Percentiles rank a stretch among this genome's conserved stretches.
Conservation (phyloP, 92 coral and sea anemone species). For the Parazoanthus darwini region DNA sequence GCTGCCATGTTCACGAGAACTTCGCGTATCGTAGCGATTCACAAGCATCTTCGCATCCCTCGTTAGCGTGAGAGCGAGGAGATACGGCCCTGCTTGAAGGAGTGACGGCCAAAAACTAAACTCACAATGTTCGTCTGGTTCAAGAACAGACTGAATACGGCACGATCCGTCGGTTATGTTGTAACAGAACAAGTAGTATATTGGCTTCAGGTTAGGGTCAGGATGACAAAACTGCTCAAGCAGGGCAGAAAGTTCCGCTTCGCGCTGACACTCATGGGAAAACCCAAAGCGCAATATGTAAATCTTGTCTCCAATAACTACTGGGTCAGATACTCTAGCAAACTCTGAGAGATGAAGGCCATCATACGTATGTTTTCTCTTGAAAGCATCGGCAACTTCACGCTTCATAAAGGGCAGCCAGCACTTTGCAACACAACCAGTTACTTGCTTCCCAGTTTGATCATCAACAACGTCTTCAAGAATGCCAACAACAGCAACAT, state of each 20-base stretch:
- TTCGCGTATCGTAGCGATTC: neutral
- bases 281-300: neutral
- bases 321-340: neutral
- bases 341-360: neutral
- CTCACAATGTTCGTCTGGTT: neutral
- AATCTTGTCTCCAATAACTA: slow-evolving; percentile 8
- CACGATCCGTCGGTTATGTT: slow-evolving; percentile 5
- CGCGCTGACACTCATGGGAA: neutral
- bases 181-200: slow-evolving; percentile 10
- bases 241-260: neutral
- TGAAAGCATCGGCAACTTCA: neutral
- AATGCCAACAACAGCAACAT: slow-evolving; percentile 8
- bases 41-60: neutral
- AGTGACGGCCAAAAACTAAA: neutral
- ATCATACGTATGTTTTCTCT: neutral
- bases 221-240: neutral
- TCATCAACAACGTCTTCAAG: slow-evolving; percentile 7
- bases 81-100: neutral
- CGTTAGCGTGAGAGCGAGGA: neutral
- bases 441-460: neutral
- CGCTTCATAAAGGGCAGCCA: slow-evolving; percentile 21
- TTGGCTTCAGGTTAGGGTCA: neutral
- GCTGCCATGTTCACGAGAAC: neutral
- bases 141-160: slow-evolving; percentile 3
- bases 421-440: neutral